These are phyloP conservation scores for Achroia grisella DNA, from an alignment of 1,140 invertebrate species.

Conservation along the genomic window DNA sequence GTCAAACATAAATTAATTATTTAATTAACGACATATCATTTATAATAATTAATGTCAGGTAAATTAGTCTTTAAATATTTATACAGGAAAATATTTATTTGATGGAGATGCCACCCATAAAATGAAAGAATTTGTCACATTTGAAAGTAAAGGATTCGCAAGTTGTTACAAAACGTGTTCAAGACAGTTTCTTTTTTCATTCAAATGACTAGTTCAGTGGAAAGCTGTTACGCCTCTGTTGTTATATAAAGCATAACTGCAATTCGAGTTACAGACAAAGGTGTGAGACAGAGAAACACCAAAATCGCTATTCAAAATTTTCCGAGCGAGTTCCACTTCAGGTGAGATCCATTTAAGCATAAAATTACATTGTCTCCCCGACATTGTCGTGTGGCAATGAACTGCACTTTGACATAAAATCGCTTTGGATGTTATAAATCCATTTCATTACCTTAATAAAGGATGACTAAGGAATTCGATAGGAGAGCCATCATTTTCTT, in stretches of 20 bases:
- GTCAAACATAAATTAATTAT: too few species aligned
- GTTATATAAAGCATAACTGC: constrained; percentile 68
- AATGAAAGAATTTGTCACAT: neutral
- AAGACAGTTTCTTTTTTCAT: constrained; percentile 21
- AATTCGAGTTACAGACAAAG: constrained; percentile 59
- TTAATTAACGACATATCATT: too few species aligned
- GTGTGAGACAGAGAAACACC: constrained; percentile 38
- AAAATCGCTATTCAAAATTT: constrained; percentile 69
- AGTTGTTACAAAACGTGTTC: constrained; percentile 20
- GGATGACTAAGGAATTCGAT: constrained; percentile 62
- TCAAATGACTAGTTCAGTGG: constrained; percentile 29
- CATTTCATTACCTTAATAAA: constrained; percentile 72
- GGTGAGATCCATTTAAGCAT: constrained; percentile 65
- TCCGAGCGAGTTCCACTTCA: constrained; percentile 65
- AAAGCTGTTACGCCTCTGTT: constrained; percentile 61
- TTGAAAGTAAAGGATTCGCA: constrained; percentile 23
- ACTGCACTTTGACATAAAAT: constrained; percentile 73
- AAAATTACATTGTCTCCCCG: constrained; percentile 70
- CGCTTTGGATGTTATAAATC: constrained; percentile 66
- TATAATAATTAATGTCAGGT: too few species aligned
- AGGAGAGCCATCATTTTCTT: constrained; percentile 58
- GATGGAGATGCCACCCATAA: too few species aligned
- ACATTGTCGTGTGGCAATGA: constrained; percentile 70
- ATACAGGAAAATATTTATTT: too few species aligned
- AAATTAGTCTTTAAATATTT: too few species aligned